Percentiles rank a stretch among this genome's conserved stretches.
Evolutionary conservation across 2,113 vertebrate species (phyloP).

Genomic region (Catharus bicknelli): DNA sequence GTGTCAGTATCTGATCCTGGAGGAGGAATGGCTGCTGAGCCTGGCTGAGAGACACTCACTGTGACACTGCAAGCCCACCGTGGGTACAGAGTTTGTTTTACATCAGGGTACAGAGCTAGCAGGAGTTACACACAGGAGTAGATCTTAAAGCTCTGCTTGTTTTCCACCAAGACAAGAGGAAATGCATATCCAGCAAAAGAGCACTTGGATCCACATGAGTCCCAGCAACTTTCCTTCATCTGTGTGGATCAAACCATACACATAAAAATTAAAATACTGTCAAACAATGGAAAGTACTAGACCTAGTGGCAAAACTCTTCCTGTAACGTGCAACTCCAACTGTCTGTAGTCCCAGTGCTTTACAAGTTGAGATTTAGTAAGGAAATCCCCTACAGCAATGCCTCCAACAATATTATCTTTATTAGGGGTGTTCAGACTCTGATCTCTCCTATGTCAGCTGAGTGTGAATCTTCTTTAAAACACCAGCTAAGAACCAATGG

Average conservation of each 20-base stretch:
- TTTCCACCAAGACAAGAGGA: neutral
- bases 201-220: neutral
- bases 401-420: neutral
- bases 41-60: neutral
- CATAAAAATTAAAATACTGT: neutral
- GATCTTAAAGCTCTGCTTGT: neutral
- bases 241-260: neutral
- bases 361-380: neutral
- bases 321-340: neutral
- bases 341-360: fast-evolving
- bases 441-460: neutral
- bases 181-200: neutral
- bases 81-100: neutral
- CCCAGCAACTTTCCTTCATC: neutral
- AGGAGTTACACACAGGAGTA: neutral
- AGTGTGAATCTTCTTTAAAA: neutral
- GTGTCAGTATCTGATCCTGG: neutral
- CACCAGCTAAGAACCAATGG: fast-evolving
- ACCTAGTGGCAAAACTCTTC: neutral
- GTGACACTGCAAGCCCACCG: neutral
- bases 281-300: neutral
- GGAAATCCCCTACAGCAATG: neutral
- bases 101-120: neutral
- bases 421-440: neutral
- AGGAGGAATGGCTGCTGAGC: neutral